Evolutionary conservation across 2,113 vertebrate species (phyloP).

Genomic region (Ivindomyrus marchei): DNA sequence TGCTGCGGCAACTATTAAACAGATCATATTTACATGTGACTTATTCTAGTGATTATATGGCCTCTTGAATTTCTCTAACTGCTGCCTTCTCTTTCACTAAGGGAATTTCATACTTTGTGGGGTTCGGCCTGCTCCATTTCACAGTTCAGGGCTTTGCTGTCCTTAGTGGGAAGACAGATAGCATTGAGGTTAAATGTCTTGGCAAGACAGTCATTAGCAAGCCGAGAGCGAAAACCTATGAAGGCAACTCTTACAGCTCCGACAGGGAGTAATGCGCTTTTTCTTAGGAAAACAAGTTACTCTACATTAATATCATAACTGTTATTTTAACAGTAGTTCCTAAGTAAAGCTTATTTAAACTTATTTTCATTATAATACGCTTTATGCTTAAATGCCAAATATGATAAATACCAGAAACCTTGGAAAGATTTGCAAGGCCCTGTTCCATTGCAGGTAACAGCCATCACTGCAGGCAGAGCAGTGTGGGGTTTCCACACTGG

Average conservation of each 20-base stretch:
- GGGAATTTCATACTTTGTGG: conserved; percentile 25
- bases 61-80: conserved; percentile 26
- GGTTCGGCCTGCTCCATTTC: conserved; percentile 33
- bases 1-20: neutral
- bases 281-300: conserved; percentile 5
- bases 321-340: neutral
- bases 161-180: conserved; percentile 33
- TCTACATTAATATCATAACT: neutral
- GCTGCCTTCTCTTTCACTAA: conserved; percentile 20
- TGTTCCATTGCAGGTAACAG: neutral
- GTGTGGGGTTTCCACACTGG: neutral
- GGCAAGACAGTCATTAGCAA: conserved; percentile 35
- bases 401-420: neutral
- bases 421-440: neutral
- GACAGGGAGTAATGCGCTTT: neutral
- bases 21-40: conserved; percentile 4
- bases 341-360: neutral
- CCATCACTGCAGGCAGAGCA: neutral
- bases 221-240: conserved; percentile 23
- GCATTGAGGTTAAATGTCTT: conserved; percentile 36
- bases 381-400: neutral
- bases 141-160: conserved; percentile 30
- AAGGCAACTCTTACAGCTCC: conserved; percentile 10
- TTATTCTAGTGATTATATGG: conserved; percentile 1
- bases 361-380: neutral